Evolutionary conservation across 2,888 invertebrate genomes (phyloP).

Genomic region (Campoplex nolae): DNA sequence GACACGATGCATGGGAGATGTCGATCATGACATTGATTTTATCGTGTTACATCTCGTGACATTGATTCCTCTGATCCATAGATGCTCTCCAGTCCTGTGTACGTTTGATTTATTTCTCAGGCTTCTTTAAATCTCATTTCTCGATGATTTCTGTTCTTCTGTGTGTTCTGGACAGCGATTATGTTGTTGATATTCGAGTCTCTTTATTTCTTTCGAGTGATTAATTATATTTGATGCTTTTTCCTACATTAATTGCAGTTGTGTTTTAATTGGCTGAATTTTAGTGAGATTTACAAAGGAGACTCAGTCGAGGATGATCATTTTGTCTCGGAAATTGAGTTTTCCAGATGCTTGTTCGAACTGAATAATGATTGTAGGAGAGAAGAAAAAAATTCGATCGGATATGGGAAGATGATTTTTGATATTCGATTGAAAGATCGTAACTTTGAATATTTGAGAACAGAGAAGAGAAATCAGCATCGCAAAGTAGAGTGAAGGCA

Average conservation of each 20-base stretch:
- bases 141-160: not conserved
- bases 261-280: not conserved
- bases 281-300: not conserved
- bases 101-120: not conserved
- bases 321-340: not conserved
- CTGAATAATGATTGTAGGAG: not conserved
- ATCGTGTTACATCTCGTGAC: not conserved
- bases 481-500: conserved; percentile 63
- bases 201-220: no score
- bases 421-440: conserved; percentile 42
- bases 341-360: not conserved
- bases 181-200: no score
- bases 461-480: conserved; percentile 44
- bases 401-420: conserved; percentile 12
- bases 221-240: no score
- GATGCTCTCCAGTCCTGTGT: not conserved
- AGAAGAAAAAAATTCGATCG: not conserved
- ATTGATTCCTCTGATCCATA: not conserved
- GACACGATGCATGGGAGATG: conserved; percentile 6
- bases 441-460: conserved; percentile 48
- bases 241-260: not conserved
- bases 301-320: not conserved
- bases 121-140: not conserved
- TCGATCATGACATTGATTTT: conserved; percentile 3
- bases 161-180: not conserved